These are phyloP conservation scores for Macrobrachium nipponense DNA, from an alignment of 1,140 invertebrate genomes.

Conservation along the genomic window DNA sequence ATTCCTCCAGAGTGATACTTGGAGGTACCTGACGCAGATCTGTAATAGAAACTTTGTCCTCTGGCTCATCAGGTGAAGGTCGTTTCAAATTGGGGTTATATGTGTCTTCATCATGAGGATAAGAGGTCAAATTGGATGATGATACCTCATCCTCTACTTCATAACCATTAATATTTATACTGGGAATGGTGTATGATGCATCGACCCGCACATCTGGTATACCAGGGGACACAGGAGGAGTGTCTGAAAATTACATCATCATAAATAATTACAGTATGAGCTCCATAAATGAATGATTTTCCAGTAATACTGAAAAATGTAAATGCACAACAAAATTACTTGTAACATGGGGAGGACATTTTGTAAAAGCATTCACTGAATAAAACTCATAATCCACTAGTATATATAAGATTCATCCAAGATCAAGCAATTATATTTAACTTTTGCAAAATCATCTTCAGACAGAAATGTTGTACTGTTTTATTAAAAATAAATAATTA, in stretches of 20 bases:
- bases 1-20: slow-evolving; percentile 21
- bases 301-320: too few relatives aligned
- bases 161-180: slow-evolving; percentile 62
- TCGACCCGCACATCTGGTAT: slow-evolving; percentile 42
- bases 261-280: neutral
- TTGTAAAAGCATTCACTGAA: too few relatives aligned
- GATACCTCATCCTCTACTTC: slow-evolving; percentile 44
- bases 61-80: slow-evolving; percentile 61
- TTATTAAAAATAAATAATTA: too few relatives aligned
- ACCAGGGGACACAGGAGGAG: slow-evolving; percentile 38
- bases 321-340: too few relatives aligned
- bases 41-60: slow-evolving; percentile 59
- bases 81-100: slow-evolving; percentile 60
- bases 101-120: slow-evolving; percentile 33
- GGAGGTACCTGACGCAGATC: slow-evolving; percentile 43
- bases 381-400: too few relatives aligned
- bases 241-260: slow-evolving; percentile 9
- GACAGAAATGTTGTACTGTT: too few relatives aligned
- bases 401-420: too few relatives aligned
- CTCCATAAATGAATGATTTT: too few relatives aligned
- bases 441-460: too few relatives aligned
- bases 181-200: slow-evolving; percentile 43
- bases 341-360: too few relatives aligned
- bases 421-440: too few relatives aligned
- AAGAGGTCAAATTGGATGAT: slow-evolving; percentile 26